Evolutionary conservation across 1,140 invertebrate genomes (phyloP).

Genomic region (Procambarus virginalis): DNA sequence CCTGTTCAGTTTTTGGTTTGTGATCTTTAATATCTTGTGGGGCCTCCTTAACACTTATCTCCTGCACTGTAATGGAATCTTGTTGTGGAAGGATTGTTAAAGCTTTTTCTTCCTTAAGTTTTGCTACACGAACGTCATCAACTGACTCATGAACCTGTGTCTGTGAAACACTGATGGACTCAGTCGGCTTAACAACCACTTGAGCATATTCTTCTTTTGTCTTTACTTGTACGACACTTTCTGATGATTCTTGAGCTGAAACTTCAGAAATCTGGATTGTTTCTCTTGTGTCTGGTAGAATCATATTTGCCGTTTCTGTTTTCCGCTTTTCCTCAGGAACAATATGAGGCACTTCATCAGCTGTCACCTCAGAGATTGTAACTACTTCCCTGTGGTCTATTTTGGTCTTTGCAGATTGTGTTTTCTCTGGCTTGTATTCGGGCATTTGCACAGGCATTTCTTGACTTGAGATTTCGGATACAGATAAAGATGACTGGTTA

Average conservation of each 20-base stretch:
- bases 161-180: slow-evolving; percentile 34
- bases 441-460: slow-evolving; percentile 43
- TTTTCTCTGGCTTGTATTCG: slow-evolving; percentile 39
- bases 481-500: slow-evolving; percentile 41
- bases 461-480: slow-evolving; percentile 45
- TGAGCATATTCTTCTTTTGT: slow-evolving; percentile 34
- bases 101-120: slow-evolving; percentile 76
- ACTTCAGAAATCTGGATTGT: slow-evolving; percentile 45
- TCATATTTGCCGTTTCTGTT: slow-evolving; percentile 32
- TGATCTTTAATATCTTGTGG: slow-evolving; percentile 24
- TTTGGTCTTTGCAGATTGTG: slow-evolving; percentile 36
- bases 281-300: slow-evolving; percentile 38
- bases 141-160: slow-evolving; percentile 75
- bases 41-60: slow-evolving; percentile 41
- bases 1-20: slow-evolving; percentile 45
- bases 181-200: slow-evolving; percentile 38
- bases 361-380: slow-evolving; percentile 38
- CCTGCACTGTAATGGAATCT: slow-evolving; percentile 75
- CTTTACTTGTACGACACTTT: slow-evolving; percentile 25
- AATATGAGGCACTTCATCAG: slow-evolving; percentile 46
- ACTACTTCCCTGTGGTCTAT: slow-evolving; percentile 49
- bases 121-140: slow-evolving; percentile 73
- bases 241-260: slow-evolving; percentile 24
- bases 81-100: slow-evolving; percentile 73
- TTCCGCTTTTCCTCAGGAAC: slow-evolving; percentile 35